Conservation (phyloP, 1,140 invertebrate genomes). For the Mylabris phalerata region DNA sequence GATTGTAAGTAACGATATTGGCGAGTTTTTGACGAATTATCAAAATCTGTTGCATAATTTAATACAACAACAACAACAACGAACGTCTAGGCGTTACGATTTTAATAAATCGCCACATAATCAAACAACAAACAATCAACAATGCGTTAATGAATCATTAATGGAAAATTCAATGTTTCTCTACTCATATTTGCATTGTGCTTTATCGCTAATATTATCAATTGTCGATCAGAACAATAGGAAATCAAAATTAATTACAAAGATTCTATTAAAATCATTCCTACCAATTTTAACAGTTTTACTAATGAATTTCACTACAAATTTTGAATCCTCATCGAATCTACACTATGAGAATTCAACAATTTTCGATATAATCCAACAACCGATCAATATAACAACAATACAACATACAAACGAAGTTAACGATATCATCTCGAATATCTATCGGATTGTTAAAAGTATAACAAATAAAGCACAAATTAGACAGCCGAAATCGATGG, state of each 20-base stretch:
- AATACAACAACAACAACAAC: conserved; percentile 2
- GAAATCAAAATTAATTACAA: conserved; percentile 7
- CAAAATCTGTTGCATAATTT: conserved; percentile 13
- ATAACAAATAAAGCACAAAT: conserved; percentile 1
- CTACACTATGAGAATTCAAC: not conserved
- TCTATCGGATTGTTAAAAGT: conserved; percentile 22
- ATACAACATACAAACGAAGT: conserved; percentile 11
- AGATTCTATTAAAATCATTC: conserved; percentile 12
- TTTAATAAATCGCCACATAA: not conserved
- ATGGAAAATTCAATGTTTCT: conserved; percentile 21
- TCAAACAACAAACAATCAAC: conserved; percentile 4
- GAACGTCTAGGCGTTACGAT: not conserved
- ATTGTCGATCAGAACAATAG: not conserved
- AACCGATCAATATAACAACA: conserved; percentile 11
- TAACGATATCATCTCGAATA: conserved; percentile 16
- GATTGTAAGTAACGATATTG: not conserved
- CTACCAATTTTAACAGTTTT: conserved; percentile 12
- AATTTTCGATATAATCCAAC: conserved; percentile 7
- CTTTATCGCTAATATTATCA: conserved; percentile 13
- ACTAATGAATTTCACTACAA: conserved; percentile 6
- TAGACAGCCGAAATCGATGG: conserved; percentile 1
- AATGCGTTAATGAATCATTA: conserved; percentile 16
- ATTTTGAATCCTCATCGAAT: not conserved
- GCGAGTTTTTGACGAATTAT: conserved; percentile 14
- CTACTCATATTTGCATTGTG: conserved; percentile 21